These are phyloP conservation scores for Hymenochirus boettgeri DNA, from an alignment of 2,113 vertebrate species.

Conservation along the genomic window DNA sequence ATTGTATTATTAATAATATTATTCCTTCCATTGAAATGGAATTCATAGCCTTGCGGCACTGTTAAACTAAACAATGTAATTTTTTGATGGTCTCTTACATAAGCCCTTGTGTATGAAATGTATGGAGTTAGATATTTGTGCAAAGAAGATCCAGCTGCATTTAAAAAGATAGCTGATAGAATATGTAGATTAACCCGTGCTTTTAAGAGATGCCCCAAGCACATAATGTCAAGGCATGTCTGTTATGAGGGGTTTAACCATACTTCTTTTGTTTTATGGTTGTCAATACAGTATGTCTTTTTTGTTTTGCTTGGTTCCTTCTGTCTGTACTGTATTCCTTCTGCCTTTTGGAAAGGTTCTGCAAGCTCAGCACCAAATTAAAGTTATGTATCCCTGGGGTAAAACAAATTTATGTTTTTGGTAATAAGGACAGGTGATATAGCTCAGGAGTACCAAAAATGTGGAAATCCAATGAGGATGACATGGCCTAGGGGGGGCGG, in stretches of 20 bases:
- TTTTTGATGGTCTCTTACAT: constrained; percentile 72
- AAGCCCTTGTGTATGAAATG: constrained; percentile 75
- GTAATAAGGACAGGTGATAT: no score
- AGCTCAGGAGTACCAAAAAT: no score
- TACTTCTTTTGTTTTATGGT: constrained; percentile 35
- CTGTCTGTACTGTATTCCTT: constrained; percentile 22
- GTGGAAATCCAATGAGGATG: no score
- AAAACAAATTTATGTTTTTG: no score
- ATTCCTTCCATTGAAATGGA: constrained; percentile 72
- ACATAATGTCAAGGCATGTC: neutral
- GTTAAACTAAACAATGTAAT: constrained; percentile 73
- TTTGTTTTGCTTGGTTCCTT: neutral
- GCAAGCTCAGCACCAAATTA: constrained; percentile 38
- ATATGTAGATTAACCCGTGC: constrained; percentile 18
- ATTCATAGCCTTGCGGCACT: constrained; percentile 82
- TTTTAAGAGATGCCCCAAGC: neutral
- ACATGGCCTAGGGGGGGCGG: no score
- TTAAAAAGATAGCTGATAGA: no score
- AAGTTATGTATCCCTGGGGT: constrained; percentile 28
- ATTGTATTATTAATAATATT: constrained; percentile 48
- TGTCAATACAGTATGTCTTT: constrained; percentile 29
- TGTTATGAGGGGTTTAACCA: constrained; percentile 22
- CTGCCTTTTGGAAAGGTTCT: constrained; percentile 22
- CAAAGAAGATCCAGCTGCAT: constrained; percentile 68
- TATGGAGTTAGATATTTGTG: constrained; percentile 66